phyloP scores from a whole-genome alignment of 1,140 invertebrate genomes.

The Drosophila littoralis region DNA sequence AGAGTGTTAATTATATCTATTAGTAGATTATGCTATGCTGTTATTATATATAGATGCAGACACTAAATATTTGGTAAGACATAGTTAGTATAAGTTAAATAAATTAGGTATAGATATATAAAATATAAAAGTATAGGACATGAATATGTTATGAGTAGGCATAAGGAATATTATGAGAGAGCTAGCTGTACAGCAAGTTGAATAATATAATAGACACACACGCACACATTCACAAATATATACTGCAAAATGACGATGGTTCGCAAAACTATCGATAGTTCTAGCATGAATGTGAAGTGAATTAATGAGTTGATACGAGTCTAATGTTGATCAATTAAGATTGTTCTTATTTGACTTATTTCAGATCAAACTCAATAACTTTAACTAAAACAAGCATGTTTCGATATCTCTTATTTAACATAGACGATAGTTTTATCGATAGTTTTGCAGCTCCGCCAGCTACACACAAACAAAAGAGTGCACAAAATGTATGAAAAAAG shows the following conservation, averaged over 20 bases:
- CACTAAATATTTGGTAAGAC: slow-evolving; percentile 37
- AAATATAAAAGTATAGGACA: slow-evolving; percentile 1
- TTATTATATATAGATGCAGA: slow-evolving; percentile 56
- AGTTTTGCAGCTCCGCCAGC: background rate
- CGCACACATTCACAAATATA: slow-evolving; percentile 7
- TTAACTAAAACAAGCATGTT: background rate
- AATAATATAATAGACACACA: slow-evolving; percentile 10
- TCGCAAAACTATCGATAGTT: background rate
- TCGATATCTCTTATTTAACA: background rate
- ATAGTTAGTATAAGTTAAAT: slow-evolving; percentile 25
- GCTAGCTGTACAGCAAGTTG: background rate
- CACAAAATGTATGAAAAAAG: slow-evolving; percentile 11
- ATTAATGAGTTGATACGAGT: background rate
- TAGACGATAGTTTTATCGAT: slow-evolving; percentile 5
- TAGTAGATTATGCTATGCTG: slow-evolving; percentile 15
- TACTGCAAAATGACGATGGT: background rate
- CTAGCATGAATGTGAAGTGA: background rate
- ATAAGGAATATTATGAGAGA: slow-evolving; percentile 6
- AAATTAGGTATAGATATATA: slow-evolving; percentile 8
- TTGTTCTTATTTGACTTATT: too few relatives aligned
- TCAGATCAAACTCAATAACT: too few relatives aligned
- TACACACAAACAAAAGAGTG: background rate
- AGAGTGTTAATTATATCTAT: slow-evolving; percentile 29
- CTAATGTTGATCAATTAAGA: too few relatives aligned
- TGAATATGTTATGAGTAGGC: background rate